phyloP scores from a whole-genome alignment of 2,797 vertebrate species.

The Phrynocephalus forsythii region DNA sequence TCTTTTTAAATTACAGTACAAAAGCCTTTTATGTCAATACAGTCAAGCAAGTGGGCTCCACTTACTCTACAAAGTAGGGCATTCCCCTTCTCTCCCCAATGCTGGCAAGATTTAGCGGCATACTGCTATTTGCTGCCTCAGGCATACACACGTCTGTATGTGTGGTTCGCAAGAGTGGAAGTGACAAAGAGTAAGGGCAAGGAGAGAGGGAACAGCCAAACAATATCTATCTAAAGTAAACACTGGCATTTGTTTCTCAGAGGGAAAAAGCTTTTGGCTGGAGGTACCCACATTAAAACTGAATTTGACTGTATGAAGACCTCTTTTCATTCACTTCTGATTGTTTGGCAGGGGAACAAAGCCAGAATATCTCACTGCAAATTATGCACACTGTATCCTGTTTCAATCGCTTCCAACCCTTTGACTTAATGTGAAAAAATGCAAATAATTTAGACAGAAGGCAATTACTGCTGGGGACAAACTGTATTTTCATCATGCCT shows the following conservation, averaged over 20 bases:
- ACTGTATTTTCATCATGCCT: constrained; percentile 44
- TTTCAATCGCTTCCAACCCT: constrained; percentile 43
- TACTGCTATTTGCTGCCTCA: constrained; percentile 18
- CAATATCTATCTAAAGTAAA: constrained; percentile 48
- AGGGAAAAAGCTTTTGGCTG: constrained; percentile 48
- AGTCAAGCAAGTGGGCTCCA: constrained; percentile 34
- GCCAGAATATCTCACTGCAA: constrained; percentile 42
- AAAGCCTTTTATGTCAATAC: constrained; percentile 31
- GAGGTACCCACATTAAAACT: constrained; percentile 45
- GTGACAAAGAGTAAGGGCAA: background rate
- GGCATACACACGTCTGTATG: constrained; percentile 18
- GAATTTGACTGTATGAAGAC: constrained; percentile 29
- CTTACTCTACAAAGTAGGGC: constrained; percentile 35
- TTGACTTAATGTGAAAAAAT: constrained; percentile 58
- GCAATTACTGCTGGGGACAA: constrained; percentile 45
- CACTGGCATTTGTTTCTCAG: constrained; percentile 23
- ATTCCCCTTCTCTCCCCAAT: background rate
- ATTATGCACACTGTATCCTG: constrained; percentile 7
- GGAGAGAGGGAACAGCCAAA: constrained; percentile 21
- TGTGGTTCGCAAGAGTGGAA: background rate
- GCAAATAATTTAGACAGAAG: constrained; percentile 39
- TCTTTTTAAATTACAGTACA: constrained; percentile 11
- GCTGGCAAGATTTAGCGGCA: constrained; percentile 14
- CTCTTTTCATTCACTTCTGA: constrained; percentile 46
- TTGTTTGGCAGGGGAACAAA: constrained; percentile 39